phyloP scores from a whole-genome alignment of 2,888 invertebrate genomes.

The Cerastis leucographa region DNA sequence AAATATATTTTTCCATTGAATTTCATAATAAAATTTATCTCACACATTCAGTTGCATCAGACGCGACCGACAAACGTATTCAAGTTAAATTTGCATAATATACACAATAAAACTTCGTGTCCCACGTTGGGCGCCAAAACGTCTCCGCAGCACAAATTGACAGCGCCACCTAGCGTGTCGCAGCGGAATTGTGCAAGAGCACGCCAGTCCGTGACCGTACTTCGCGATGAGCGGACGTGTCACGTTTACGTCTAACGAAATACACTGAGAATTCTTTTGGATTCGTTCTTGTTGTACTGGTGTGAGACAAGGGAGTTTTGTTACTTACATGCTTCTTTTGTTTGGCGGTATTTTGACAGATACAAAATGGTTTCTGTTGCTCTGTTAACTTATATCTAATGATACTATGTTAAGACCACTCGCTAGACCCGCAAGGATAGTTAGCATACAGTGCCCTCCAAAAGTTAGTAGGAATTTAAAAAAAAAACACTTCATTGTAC shows the following conservation, averaged over 20 bases:
- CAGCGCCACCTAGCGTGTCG: constrained; percentile 84
- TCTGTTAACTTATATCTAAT: not conserved
- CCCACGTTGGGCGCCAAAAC: constrained; percentile 82
- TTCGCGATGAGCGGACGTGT: constrained; percentile 79
- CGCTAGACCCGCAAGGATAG: not conserved
- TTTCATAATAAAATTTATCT: constrained; percentile 42
- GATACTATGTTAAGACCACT: not conserved
- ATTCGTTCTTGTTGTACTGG: constrained; percentile 54
- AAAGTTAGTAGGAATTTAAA: not conserved
- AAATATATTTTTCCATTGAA: not conserved
- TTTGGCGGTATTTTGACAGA: constrained; percentile 5
- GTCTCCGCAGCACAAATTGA: constrained; percentile 81
- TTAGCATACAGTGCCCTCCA: not conserved
- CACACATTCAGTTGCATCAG: constrained; percentile 49
- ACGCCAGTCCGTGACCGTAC: constrained; percentile 84
- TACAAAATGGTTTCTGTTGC: not conserved
- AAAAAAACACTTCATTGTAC: no score
- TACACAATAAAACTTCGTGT: constrained; percentile 63
- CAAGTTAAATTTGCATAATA: constrained; percentile 61
- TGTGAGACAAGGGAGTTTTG: constrained; percentile 49
- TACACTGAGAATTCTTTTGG: constrained; percentile 73
- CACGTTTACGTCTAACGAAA: constrained; percentile 79
- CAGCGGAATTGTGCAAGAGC: constrained; percentile 74
- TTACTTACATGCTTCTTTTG: constrained; percentile 35
- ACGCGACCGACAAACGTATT: constrained; percentile 61